These are phyloP conservation scores for Eutrigla gurnardus DNA, from an alignment of 2,797 vertebrate genomes.

Conservation along the genomic window DNA sequence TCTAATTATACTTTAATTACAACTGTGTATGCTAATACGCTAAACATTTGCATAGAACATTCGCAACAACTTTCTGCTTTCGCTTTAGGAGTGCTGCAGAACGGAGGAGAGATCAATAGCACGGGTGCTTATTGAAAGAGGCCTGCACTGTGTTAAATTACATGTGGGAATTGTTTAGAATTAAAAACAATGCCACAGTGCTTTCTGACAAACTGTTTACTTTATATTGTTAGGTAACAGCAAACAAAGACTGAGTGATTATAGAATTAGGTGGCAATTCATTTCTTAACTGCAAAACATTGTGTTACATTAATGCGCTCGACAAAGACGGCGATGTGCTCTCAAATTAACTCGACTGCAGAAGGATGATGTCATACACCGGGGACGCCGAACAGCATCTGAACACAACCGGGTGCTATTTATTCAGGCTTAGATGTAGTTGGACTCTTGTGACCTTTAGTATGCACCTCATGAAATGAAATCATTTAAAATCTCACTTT, in stretches of 20 bases:
- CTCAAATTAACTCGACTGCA: neutral
- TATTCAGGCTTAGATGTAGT: neutral
- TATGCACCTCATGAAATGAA: neutral
- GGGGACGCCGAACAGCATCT: neutral
- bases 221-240: slow-evolving; percentile 69
- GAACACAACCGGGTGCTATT: neutral
- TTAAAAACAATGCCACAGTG: slow-evolving; percentile 69
- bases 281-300: slow-evolving; percentile 50
- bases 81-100: slow-evolving; percentile 68
- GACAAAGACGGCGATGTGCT: slow-evolving; percentile 22
- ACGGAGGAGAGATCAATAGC: slow-evolving; percentile 54
- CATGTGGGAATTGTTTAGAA: slow-evolving; percentile 71
- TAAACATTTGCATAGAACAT: slow-evolving; percentile 86
- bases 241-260: slow-evolving; percentile 67
- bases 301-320: slow-evolving; percentile 34
- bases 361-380: slow-evolving; percentile 8
- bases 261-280: slow-evolving; percentile 53
- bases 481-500: neutral
- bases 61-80: slow-evolving; percentile 79
- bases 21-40: slow-evolving; percentile 86
- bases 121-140: slow-evolving; percentile 56
- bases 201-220: slow-evolving; percentile 73
- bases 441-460: neutral
- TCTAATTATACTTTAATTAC: slow-evolving; percentile 86
- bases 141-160: slow-evolving; percentile 67